Evolutionary conservation across 2,113 vertebrate genomes (phyloP).

Genomic region (Heloderma charlesbogerti): DNA sequence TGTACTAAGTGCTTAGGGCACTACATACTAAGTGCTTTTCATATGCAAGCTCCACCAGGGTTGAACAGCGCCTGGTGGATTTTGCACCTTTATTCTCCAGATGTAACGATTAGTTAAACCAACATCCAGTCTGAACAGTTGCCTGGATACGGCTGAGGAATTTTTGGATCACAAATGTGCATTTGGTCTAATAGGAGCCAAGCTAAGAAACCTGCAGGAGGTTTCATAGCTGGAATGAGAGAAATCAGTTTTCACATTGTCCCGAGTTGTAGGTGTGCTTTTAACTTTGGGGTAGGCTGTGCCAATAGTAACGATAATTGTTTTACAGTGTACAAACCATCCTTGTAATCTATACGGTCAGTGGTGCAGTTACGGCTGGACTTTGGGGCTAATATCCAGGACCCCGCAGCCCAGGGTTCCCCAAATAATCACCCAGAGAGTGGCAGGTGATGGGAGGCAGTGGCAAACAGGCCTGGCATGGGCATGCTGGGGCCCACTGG

Average conservation of each 20-base stretch:
- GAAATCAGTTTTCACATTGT: not conserved
- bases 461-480: no score
- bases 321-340: not conserved
- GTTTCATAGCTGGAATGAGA: not conserved
- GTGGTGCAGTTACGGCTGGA: no score
- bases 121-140: fast-evolving
- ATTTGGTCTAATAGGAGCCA: conserved; percentile 16
- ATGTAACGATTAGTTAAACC: not conserved
- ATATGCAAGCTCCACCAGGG: no score
- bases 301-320: not conserved
- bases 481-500: no score
- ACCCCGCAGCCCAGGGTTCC: no score
- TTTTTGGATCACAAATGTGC: not conserved
- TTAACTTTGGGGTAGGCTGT: not conserved
- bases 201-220: not conserved
- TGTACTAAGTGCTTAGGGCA: no score
- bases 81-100: not conserved
- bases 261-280: not conserved
- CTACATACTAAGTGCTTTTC: not conserved
- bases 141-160: fast-evolving
- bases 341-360: not conserved
- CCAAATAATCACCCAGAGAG: no score
- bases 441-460: no score
- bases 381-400: no score
- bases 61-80: not conserved